phyloP scores from a whole-genome alignment of 2,797 vertebrate species.

The Xiphorhynchus erythropygius region DNA sequence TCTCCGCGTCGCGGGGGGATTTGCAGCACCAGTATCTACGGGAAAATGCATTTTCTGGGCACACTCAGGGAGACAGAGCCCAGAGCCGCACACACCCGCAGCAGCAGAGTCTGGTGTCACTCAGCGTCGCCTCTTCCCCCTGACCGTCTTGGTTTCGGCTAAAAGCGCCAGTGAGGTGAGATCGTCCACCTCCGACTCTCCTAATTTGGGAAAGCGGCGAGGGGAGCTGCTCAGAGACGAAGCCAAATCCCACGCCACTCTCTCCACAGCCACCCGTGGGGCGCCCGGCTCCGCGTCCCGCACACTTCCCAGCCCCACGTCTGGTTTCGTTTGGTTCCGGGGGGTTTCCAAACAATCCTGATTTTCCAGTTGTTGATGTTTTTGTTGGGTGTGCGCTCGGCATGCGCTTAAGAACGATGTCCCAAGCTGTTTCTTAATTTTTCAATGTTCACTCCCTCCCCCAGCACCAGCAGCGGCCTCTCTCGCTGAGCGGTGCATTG shows the following conservation, averaged over 20 bases:
- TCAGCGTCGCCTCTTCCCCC: background rate
- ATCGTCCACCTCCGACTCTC: background rate
- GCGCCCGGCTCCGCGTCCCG: background rate
- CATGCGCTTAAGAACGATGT: background rate
- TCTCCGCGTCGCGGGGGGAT: background rate
- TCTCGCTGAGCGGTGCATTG: background rate
- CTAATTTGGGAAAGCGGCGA: background rate
- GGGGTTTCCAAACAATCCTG: background rate
- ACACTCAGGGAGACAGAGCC: fast-evolving
- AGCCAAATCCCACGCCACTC: fast-evolving
- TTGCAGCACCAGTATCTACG: background rate
- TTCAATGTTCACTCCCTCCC: background rate
- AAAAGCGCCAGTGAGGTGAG: background rate
- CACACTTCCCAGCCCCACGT: background rate
- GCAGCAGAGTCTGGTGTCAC: background rate
- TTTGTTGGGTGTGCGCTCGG: background rate
- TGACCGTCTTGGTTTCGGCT: background rate
- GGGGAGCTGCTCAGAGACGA: background rate
- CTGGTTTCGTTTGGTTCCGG: background rate
- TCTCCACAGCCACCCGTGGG: background rate
- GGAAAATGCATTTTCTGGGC: background rate
- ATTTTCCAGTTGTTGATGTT: background rate
- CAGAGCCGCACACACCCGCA: background rate
- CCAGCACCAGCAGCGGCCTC: background rate
- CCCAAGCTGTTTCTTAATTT: background rate